phyloP scores from a whole-genome alignment of 2,113 vertebrate genomes.

The Gallinago paraguaiae region DNA sequence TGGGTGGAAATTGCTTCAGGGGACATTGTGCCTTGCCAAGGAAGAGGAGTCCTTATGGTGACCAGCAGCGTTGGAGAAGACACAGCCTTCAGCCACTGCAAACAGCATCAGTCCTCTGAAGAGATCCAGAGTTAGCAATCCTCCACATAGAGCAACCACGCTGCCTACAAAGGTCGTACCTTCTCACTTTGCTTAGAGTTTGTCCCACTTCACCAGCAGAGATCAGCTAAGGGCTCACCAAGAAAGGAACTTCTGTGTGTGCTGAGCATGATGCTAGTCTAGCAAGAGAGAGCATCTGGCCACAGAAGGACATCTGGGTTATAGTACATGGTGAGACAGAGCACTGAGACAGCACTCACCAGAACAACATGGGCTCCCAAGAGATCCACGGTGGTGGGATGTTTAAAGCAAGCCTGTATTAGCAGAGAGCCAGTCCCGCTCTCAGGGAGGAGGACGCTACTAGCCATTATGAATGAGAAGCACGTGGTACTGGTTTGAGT shows the following conservation, averaged over 20 bases:
- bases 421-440: not conserved
- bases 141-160: rapidly evolving
- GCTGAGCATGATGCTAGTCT: not conserved
- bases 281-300: not conserved
- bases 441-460: not conserved
- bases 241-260: not conserved
- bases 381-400: not conserved
- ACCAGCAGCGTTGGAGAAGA: not conserved
- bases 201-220: too few relatives aligned
- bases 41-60: not conserved
- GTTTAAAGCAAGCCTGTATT: not conserved
- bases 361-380: not conserved
- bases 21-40: not conserved
- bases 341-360: not conserved
- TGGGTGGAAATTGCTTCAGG: not conserved
- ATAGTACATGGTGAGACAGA: rapidly evolving
- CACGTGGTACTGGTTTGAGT: not conserved
- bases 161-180: rapidly evolving
- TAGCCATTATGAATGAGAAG: not conserved
- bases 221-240: not conserved
- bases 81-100: not conserved
- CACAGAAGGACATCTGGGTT: not conserved
- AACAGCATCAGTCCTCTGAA: not conserved
- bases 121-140: rapidly evolving
- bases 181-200: not conserved